phyloP scores from a whole-genome alignment of 1,140 invertebrate species.

The Penaeus indicus region DNA sequence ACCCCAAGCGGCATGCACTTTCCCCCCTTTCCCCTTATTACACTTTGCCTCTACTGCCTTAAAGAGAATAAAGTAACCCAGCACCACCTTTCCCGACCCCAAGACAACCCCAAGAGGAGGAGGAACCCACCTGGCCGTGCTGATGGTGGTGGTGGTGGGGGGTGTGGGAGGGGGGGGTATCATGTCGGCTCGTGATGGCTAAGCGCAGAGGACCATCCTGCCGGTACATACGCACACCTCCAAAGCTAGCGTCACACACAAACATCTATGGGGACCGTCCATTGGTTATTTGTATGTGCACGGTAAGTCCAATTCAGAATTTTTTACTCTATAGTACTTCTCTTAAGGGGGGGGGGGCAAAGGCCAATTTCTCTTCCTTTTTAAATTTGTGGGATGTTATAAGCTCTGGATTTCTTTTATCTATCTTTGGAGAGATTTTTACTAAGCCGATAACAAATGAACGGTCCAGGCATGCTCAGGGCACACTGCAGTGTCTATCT shows the following conservation, averaged over 20 bases:
- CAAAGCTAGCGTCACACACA: slow-evolving; percentile 46
- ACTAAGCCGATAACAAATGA: slow-evolving; percentile 31
- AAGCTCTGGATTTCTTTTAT: too few species aligned
- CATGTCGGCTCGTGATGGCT: slow-evolving; percentile 48
- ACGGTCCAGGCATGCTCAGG: slow-evolving; percentile 41
- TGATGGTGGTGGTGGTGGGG: slow-evolving; percentile 53
- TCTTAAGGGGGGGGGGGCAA: too few species aligned
- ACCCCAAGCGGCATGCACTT: too few species aligned
- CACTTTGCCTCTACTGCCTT: too few species aligned
- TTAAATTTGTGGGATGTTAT: too few species aligned
- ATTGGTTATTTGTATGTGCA: slow-evolving; percentile 4
- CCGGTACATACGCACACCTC: slow-evolving; percentile 51
- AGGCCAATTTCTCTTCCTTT: too few species aligned
- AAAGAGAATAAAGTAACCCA: too few species aligned
- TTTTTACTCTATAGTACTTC: too few species aligned
- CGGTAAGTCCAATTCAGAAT: too few species aligned
- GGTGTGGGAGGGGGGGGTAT: slow-evolving; percentile 37
- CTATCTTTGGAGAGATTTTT: too few species aligned
- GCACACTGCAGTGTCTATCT: slow-evolving; percentile 48
- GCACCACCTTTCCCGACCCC: too few species aligned
- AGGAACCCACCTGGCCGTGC: slow-evolving; percentile 51
- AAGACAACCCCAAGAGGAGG: neutral
- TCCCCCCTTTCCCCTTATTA: too few species aligned
- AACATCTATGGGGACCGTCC: slow-evolving; percentile 38
- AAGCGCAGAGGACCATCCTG: slow-evolving; percentile 51